phyloP scores from a whole-genome alignment of 1,140 invertebrate genomes.

The Rhyacophila brunnea region DNA sequence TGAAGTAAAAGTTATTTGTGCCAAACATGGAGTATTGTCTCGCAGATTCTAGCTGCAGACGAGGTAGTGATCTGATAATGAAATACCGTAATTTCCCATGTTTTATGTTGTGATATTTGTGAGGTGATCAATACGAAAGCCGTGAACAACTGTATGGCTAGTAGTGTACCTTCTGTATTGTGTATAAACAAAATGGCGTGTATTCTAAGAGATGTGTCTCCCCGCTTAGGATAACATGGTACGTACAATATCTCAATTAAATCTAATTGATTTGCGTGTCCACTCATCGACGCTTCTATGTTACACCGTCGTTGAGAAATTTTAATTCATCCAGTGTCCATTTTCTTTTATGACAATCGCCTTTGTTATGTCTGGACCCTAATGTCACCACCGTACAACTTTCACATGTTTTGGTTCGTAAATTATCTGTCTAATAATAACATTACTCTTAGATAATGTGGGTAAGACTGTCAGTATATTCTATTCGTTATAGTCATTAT shows the following conservation, averaged over 20 bases:
- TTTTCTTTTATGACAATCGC: slow-evolving; percentile 7
- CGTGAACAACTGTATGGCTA: slow-evolving; percentile 11
- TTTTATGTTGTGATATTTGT: slow-evolving; percentile 13
- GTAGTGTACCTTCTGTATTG: slow-evolving; percentile 19
- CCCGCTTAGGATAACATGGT: slow-evolving; percentile 21
- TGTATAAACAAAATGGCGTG: slow-evolving; percentile 27
- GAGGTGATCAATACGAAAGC: slow-evolving; percentile 16
- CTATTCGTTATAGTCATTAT: no score
- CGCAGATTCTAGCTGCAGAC: slow-evolving; percentile 1
- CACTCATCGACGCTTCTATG: background rate
- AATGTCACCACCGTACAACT: background rate
- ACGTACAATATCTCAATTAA: slow-evolving; percentile 7
- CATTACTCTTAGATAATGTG: no score
- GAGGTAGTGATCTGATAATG: background rate
- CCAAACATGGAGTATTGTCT: slow-evolving; percentile 3
- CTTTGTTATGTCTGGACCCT: slow-evolving; percentile 12
- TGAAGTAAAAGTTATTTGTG: slow-evolving; percentile 9
- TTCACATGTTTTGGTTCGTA: background rate
- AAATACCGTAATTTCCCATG: background rate
- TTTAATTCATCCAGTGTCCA: slow-evolving; percentile 9
- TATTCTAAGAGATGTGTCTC: slow-evolving; percentile 19
- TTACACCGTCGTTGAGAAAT: background rate
- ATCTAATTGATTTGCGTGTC: background rate
- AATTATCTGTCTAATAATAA: no score
- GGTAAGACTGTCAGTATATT: no score